Evolutionary conservation across 2,888 invertebrate genomes (phyloP).

Genomic region (Bellardia pandia): DNA sequence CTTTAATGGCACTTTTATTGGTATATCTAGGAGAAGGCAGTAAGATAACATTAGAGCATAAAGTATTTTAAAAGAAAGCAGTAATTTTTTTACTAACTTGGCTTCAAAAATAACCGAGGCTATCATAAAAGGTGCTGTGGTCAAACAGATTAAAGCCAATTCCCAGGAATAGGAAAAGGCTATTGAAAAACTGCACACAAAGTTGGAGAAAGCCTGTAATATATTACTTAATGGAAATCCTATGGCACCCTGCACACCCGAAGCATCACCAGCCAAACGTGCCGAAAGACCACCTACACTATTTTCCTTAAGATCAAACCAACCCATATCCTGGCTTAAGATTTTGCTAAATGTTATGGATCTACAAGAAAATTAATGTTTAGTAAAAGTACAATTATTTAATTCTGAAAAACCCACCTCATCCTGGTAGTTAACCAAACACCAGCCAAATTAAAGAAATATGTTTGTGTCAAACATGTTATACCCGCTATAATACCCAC

Average conservation of each 20-base stretch:
- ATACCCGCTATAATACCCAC: constrained; percentile 88
- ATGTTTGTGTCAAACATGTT: constrained; percentile 89
- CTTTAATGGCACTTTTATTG: constrained; percentile 86
- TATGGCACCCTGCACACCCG: constrained; percentile 90
- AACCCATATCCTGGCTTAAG: constrained; percentile 89
- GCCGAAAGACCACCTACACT: constrained; percentile 89
- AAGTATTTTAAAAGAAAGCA: background rate
- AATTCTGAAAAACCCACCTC: constrained; percentile 27
- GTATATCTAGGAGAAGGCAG: constrained; percentile 84
- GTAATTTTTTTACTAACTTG: constrained; percentile 77
- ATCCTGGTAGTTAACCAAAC: constrained; percentile 90
- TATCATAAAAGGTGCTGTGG: constrained; percentile 89
- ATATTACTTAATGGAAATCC: constrained; percentile 89
- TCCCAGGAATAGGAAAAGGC: constrained; percentile 89
- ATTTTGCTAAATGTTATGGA: constrained; percentile 87
- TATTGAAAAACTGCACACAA: constrained; percentile 87
- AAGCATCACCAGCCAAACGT: constrained; percentile 89
- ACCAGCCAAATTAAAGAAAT: constrained; percentile 91
- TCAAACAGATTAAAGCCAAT: constrained; percentile 88
- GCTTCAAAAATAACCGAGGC: constrained; percentile 89
- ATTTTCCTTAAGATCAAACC: constrained; percentile 88
- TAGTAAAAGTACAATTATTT: background rate
- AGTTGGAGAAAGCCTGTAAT: constrained; percentile 88
- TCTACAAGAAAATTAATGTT: constrained; percentile 76
- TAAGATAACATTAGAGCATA: background rate